Percentiles rank a stretch among this genome's conserved stretches.
Conservation (phyloP, 2,797 vertebrate species). For the Ctenopoma multispine region DNA sequence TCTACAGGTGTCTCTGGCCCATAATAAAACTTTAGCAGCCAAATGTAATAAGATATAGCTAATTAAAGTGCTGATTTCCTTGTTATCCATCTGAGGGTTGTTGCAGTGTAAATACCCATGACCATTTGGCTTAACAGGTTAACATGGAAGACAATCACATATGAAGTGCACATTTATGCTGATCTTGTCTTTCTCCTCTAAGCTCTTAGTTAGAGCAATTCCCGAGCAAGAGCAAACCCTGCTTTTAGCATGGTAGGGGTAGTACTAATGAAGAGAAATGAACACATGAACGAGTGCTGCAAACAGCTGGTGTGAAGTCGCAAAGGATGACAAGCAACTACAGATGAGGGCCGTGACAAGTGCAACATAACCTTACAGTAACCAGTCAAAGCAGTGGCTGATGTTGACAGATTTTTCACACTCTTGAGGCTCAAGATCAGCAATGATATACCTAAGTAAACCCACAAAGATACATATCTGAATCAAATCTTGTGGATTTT, state of each 20-base stretch:
- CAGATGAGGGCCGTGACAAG: neutral
- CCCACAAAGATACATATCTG: neutral
- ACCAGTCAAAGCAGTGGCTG: no score
- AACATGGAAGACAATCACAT: neutral
- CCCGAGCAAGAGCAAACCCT: no score
- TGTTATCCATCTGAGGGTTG: neutral
- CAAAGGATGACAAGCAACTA: neutral
- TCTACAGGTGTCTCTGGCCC: neutral
- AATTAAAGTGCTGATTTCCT: neutral
- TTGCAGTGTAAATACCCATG: neutral
- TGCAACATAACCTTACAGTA: neutral
- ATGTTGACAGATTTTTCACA: no score
- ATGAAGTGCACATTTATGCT: neutral
- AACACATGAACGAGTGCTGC: neutral
- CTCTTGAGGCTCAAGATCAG: no score
- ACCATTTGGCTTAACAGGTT: neutral
- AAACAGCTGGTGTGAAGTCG: no score
- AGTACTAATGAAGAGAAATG: no score
- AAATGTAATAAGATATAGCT: neutral
- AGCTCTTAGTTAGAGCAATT: neutral
- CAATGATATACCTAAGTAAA: no score
- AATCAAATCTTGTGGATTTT: neutral
- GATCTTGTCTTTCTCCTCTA: neutral
- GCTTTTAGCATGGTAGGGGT: neutral
- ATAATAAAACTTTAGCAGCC: neutral